Conservation (phyloP, 2,797 vertebrate genomes). For the Notolabrus celidotus region DNA sequence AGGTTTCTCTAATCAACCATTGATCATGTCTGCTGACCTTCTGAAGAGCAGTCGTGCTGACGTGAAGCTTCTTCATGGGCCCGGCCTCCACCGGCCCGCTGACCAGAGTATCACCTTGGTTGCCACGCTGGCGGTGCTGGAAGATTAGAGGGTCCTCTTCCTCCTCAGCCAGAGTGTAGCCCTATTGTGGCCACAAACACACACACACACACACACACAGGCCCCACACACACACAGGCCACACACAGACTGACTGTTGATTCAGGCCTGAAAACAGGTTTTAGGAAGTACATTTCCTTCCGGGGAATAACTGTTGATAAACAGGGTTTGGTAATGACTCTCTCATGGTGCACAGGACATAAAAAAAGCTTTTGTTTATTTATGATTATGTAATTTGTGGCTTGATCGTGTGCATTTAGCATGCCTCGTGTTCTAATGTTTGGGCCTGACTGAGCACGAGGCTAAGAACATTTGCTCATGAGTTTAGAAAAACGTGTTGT, state of each 20-base stretch:
- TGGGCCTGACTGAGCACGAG: not conserved
- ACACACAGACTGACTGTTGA: conserved; percentile 55
- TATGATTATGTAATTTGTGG: conserved; percentile 26
- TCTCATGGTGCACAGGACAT: conserved; percentile 28
- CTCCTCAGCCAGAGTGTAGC: conserved; percentile 97
- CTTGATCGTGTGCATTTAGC: conserved; percentile 16
- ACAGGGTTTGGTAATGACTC: conserved; percentile 42
- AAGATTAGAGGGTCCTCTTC: conserved; percentile 97
- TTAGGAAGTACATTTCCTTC: conserved; percentile 52
- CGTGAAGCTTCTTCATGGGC: conserved; percentile 98
- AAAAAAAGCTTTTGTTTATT: conserved; percentile 32
- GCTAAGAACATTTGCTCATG: not conserved
- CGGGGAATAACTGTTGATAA: conserved; percentile 58
- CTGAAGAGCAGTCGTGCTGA: conserved; percentile 98
- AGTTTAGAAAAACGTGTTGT: not conserved
- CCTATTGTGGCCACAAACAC: conserved; percentile 81
- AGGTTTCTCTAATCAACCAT: not conserved
- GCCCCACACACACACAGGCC: conserved; percentile 49
- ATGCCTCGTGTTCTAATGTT: conserved; percentile 6
- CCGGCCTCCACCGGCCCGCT: conserved; percentile 94
- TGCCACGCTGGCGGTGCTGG: conserved; percentile 92
- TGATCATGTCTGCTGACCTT: conserved; percentile 84
- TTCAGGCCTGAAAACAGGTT: conserved; percentile 45
- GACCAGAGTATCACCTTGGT: conserved; percentile 90
- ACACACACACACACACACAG: conserved; percentile 46